A percentile compares a stretch with the other conserved stretches of the same genome.
phyloP scores from a whole-genome alignment of 2,888 invertebrate genomes.

The Drosophila limbata region DNA sequence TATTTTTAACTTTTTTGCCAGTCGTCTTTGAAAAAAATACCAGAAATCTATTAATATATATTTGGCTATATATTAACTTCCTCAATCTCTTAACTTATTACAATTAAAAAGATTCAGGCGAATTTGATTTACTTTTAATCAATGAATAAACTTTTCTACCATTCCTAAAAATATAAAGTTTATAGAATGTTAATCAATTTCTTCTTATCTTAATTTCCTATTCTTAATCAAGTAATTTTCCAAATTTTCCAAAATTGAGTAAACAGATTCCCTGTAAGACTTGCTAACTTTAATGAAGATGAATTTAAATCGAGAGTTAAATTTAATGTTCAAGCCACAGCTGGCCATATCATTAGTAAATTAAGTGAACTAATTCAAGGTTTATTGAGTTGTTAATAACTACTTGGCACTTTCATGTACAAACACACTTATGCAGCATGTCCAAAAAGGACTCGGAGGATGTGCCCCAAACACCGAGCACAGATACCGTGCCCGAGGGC shows the following conservation, averaged over 20 bases:
- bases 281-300: background rate
- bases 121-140: background rate
- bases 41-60: background rate
- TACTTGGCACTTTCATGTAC: slow-evolving; percentile 24
- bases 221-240: background rate
- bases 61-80: no score
- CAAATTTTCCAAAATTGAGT: background rate
- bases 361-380: slow-evolving; percentile 4
- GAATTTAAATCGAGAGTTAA: background rate
- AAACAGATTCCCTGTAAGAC: background rate
- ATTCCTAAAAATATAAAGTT: no score
- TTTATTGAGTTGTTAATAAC: slow-evolving; percentile 23
- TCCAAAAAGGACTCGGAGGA: slow-evolving; percentile 82
- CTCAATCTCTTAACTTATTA: no score
- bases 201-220: no score
- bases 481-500: slow-evolving; percentile 75
- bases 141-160: no score
- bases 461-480: slow-evolving; percentile 80
- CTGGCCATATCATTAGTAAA: background rate
- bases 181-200: no score
- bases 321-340: background rate
- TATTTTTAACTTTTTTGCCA: no score
- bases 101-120: no score
- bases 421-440: slow-evolving; percentile 67
- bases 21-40: background rate